Percentiles rank a stretch among this genome's conserved stretches.
These are phyloP conservation scores for Datnioides undecimradiatus DNA, from an alignment of 2,113 vertebrate species.

Conservation along the genomic window DNA sequence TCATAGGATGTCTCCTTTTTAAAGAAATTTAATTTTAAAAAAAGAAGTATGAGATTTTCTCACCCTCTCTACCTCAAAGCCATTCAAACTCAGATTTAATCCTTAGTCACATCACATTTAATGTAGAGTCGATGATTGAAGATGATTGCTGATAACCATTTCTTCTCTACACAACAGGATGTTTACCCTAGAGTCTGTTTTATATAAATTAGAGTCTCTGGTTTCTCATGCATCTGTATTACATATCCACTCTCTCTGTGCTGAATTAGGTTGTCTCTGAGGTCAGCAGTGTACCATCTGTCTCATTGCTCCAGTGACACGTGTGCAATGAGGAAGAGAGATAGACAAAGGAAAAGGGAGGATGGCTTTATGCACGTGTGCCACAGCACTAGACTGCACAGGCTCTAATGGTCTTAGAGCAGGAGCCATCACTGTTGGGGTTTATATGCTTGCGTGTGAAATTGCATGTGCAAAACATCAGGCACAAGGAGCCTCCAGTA, in stretches of 20 bases:
- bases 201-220: background rate
- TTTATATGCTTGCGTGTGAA: slow-evolving; percentile 45
- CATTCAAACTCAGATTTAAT: background rate
- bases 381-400: slow-evolving; percentile 47
- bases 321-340: slow-evolving; percentile 67
- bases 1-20: slow-evolving; percentile 23
- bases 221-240: slow-evolving; percentile 15
- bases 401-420: slow-evolving; percentile 44
- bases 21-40: background rate
- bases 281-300: slow-evolving; percentile 80
- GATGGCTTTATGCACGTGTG: slow-evolving; percentile 57
- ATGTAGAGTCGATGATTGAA: background rate
- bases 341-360: slow-evolving; percentile 41
- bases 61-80: background rate
- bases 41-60: background rate
- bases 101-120: background rate
- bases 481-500: slow-evolving; percentile 41
- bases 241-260: slow-evolving; percentile 33
- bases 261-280: slow-evolving; percentile 56
- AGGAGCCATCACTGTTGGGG: slow-evolving; percentile 43
- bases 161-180: slow-evolving; percentile 8
- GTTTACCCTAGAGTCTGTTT: slow-evolving; percentile 3
- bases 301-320: slow-evolving; percentile 73
- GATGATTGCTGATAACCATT: background rate
- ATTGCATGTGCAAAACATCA: slow-evolving; percentile 41